Conservation (phyloP, 2,113 vertebrate species). For the Noctilio leporinus region DNA sequence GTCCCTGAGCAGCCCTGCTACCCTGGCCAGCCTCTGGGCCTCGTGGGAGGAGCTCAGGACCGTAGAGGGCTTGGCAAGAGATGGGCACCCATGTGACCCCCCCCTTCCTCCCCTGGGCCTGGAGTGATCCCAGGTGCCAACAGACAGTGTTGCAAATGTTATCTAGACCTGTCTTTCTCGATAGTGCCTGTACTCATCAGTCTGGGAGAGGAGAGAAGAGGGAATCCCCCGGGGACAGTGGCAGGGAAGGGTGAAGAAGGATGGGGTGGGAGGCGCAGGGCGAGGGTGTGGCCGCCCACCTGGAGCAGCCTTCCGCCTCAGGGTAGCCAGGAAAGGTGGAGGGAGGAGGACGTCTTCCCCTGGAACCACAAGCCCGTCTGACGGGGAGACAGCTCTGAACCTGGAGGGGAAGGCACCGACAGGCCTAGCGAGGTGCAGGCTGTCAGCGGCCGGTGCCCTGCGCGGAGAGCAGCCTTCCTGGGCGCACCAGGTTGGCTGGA, state of each 20-base stretch:
- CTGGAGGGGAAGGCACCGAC: neutral
- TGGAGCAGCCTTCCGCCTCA: neutral
- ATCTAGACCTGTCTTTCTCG: conserved; percentile 10
- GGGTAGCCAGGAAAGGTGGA: too few species aligned
- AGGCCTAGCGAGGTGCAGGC: neutral
- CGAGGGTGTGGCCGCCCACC: rapidly evolving
- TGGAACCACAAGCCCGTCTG: conserved; percentile 1
- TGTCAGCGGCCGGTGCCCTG: neutral
- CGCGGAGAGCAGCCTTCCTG: neutral
- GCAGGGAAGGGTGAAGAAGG: neutral
- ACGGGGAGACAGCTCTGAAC: neutral
- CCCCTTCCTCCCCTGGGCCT: neutral
- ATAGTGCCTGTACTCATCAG: neutral
- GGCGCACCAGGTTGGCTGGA: neutral
- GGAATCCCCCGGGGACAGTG: neutral
- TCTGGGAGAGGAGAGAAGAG: neutral
- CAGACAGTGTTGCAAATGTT: neutral
- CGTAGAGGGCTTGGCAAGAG: neutral
- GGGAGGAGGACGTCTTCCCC: neutral
- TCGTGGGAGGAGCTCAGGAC: neutral
- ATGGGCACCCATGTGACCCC: neutral
- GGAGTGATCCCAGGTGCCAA: neutral
- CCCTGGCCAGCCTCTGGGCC: neutral
- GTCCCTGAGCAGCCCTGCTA: neutral
- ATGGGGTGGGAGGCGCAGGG: neutral